Evolutionary conservation across 2,113 vertebrate species (phyloP).

Genomic region (Myotis lucifugus): DNA sequence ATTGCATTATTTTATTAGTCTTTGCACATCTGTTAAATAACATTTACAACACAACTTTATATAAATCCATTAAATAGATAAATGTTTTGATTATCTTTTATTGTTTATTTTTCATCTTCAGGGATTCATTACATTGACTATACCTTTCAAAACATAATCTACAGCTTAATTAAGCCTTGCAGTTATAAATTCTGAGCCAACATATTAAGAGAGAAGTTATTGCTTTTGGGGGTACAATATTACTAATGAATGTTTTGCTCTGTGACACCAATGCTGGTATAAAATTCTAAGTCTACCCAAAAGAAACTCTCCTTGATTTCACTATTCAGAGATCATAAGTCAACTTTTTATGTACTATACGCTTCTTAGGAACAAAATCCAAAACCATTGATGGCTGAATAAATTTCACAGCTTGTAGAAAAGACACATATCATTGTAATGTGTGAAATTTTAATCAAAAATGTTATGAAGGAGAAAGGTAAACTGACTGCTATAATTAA

Average conservation of each 20-base stretch:
- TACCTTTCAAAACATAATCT: constrained; percentile 99
- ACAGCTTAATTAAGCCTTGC: constrained; percentile 99
- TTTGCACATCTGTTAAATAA: constrained; percentile 86
- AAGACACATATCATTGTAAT: constrained; percentile 96
- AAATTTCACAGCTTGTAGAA: constrained; percentile 95
- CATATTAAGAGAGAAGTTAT: constrained; percentile 93
- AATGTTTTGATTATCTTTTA: constrained; percentile 97
- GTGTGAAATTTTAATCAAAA: constrained; percentile 99
- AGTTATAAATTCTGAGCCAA: constrained; percentile 97
- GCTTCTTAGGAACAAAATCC: constrained; percentile 91
- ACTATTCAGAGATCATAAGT: constrained; percentile 87
- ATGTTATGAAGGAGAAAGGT: constrained; percentile 97
- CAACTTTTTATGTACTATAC: constrained; percentile 84
- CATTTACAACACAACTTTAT: constrained; percentile 94
- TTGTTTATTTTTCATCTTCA: constrained; percentile 94
- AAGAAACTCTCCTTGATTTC: constrained; percentile 91
- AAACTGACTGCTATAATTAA: constrained; percentile 97
- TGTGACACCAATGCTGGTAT: constrained; percentile 87
- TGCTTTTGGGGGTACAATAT: constrained; percentile 89
- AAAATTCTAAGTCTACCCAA: constrained; percentile 89
- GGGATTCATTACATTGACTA: constrained; percentile 98
- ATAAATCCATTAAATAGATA: constrained; percentile 97
- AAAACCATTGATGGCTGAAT: constrained; percentile 89
- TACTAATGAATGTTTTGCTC: constrained; percentile 91
- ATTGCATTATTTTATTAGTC: constrained; percentile 84